These are phyloP conservation scores for Pagetopsis macropterus DNA, from an alignment of 2,797 vertebrate genomes.

Conservation along the genomic window DNA sequence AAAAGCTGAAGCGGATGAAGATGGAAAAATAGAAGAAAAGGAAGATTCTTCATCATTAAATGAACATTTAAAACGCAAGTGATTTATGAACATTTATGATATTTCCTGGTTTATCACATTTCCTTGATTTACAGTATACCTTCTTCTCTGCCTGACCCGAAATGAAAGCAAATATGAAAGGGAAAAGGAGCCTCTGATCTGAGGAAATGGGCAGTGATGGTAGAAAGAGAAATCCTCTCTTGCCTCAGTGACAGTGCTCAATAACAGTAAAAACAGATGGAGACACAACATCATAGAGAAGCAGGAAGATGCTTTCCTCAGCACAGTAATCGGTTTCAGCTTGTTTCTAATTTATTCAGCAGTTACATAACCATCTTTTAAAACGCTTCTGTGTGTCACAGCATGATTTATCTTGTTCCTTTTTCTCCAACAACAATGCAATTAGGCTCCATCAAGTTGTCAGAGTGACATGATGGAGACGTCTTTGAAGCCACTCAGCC, in stretches of 20 bases:
- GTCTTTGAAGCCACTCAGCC: slow-evolving; percentile 7
- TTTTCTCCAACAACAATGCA: slow-evolving; percentile 34
- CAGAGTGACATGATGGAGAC: slow-evolving; percentile 1
- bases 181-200: slow-evolving; percentile 13
- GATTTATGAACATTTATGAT: not conserved
- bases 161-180: slow-evolving; percentile 17
- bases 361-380: slow-evolving; percentile 1
- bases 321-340: slow-evolving; percentile 5
- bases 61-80: not conserved
- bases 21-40: not conserved
- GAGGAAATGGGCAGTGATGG: slow-evolving; percentile 10
- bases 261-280: slow-evolving; percentile 61
- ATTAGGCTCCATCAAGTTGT: slow-evolving; percentile 22
- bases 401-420: slow-evolving; percentile 10
- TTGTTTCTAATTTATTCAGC: slow-evolving; percentile 21
- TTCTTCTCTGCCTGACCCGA: not conserved
- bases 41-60: not conserved
- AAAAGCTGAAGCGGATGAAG: not conserved
- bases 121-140: slow-evolving; percentile 2
- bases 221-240: slow-evolving; percentile 7
- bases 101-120: not conserved
- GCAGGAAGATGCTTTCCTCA: slow-evolving; percentile 8
- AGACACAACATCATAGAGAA: slow-evolving; percentile 24
- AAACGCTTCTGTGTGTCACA: not conserved
- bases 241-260: not conserved